Base-by-base conservation (phyloP, 2,888 invertebrate species). In the Eudemis profundana region DNA sequence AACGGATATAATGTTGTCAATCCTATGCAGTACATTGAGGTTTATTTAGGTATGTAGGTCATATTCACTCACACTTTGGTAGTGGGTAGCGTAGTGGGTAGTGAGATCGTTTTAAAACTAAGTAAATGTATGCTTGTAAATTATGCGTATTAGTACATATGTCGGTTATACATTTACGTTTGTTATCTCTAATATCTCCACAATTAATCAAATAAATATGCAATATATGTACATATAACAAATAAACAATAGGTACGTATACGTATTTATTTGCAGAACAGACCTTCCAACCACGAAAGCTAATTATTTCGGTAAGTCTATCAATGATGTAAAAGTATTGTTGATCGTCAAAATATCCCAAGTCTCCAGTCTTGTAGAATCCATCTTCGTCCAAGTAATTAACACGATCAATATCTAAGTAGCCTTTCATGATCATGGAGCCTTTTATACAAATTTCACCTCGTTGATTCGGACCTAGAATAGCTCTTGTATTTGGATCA, bases 381-480 rank as follows among this genome's bases (percentile, higher is more conserved):
- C 46, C 56, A 2, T 63, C 54, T 19, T 40, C 49, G 2, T 63
- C 63, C 8, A 49, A 33, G 10, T 56, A 21, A 14, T 47, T 40
- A 3, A 36, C 3, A 3, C 10, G 33, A 17, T 36, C 36, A 21
- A 27, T 40, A 8, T 17, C 51, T 7, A 57, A 7, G 15, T 59
- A 65, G 2, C 50, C 42, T 36, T 65, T 59, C 57, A 59, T 50
- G 12, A 59, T 12, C 23, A 40, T 17, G n/a, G 33, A 33, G 29
- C 59, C 51, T 10, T 59, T 57, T 10, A 65, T 8, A 51, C 65
- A 59, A 14, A 65, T 42, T 17, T 65, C 65, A n/a, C 65, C 65
- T 0, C 12, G 33, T 50, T 65, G 59, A 10, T 59, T 59, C 2
- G 59, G 59, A 27, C 59, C 65, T 19, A 65, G 21, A 2, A 44